Percentiles rank a stretch among this genome's conserved stretches.
phyloP scores from a whole-genome alignment of 2,797 vertebrate genomes.

The Epinephelus coioides region DNA sequence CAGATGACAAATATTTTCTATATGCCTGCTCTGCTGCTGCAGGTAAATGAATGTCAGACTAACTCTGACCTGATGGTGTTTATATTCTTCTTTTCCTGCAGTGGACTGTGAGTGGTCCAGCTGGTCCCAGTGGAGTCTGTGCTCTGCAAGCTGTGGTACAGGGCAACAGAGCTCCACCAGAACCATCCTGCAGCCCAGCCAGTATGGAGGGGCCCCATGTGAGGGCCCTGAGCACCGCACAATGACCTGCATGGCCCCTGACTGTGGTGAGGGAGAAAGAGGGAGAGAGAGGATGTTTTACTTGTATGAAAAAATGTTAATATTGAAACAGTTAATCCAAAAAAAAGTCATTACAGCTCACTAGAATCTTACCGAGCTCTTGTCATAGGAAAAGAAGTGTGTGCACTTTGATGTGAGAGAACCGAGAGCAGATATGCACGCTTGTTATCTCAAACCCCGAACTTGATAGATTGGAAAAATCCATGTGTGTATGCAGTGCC shows the following conservation, averaged over 20 bases:
- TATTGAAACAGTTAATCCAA: background rate
- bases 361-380: background rate
- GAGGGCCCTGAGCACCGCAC: slow-evolving; percentile 69
- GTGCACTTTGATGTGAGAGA: background rate
- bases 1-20: background rate
- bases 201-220: slow-evolving; percentile 82
- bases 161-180: slow-evolving; percentile 81
- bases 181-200: slow-evolving; percentile 50
- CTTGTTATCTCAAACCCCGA: slow-evolving; percentile 1
- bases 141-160: slow-evolving; percentile 85
- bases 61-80: background rate
- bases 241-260: slow-evolving; percentile 74
- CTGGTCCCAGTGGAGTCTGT: slow-evolving; percentile 87
- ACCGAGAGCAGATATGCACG: background rate
- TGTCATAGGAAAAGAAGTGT: background rate
- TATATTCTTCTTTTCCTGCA: slow-evolving; percentile 47
- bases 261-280: slow-evolving; percentile 81
- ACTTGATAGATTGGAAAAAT: background rate
- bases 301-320: background rate
- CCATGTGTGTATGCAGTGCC: background rate
- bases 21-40: background rate
- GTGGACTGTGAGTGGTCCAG: slow-evolving; percentile 88
- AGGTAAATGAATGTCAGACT: background rate
- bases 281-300: background rate
- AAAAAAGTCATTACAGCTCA: background rate